These are phyloP conservation scores for Notolepis coatsorum DNA, from an alignment of 2,797 vertebrate species.

Conservation along the genomic window DNA sequence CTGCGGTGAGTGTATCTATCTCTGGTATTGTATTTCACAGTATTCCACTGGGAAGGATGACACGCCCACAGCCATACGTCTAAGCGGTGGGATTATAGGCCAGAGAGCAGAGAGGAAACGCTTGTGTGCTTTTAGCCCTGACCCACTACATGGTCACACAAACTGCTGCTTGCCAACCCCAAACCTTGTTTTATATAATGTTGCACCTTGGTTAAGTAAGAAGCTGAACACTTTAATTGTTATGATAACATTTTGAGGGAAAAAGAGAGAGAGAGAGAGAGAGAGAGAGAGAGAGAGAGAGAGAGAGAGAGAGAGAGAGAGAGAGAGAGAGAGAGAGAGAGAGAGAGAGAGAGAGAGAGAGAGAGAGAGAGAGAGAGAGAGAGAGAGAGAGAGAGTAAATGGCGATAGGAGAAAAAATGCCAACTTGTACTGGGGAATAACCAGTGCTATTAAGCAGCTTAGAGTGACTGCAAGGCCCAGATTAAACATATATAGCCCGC, in stretches of 20 bases:
- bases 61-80: background rate
- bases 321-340: background rate
- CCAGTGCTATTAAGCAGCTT: slow-evolving; percentile 66
- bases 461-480: slow-evolving; percentile 56
- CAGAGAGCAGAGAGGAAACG: background rate
- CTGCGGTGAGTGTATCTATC: background rate
- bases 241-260: too few relatives aligned
- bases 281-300: slow-evolving; percentile 6
- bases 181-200: background rate
- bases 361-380: background rate
- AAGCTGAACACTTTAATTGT: slow-evolving; percentile 30
- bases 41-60: background rate
- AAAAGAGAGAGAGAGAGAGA: too few relatives aligned
- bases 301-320: background rate
- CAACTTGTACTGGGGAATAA: slow-evolving; percentile 51
- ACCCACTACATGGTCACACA: too few relatives aligned
- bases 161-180: too few relatives aligned
- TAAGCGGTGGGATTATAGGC: background rate
- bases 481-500: slow-evolving; percentile 49
- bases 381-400: slow-evolving; percentile 45
- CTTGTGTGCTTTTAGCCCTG: slow-evolving; percentile 23
- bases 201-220: slow-evolving; percentile 42
- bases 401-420: too few relatives aligned
- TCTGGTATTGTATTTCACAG: background rate
- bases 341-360: background rate